phyloP scores from a whole-genome alignment of 2,113 vertebrate species.

The Takifugu flavidus region DNA sequence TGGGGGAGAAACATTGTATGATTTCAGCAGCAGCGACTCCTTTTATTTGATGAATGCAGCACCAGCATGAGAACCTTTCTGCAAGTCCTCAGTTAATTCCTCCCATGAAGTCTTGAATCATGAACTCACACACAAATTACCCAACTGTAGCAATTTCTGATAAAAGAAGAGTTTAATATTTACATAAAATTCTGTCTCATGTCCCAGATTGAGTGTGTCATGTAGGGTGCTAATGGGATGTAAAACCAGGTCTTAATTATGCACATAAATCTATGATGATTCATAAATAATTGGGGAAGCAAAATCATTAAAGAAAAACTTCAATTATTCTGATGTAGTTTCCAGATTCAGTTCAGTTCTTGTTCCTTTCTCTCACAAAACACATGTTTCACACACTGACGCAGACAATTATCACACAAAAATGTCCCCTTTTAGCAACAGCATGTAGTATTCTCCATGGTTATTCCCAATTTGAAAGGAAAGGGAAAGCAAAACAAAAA shows the following conservation, averaged over 20 bases:
- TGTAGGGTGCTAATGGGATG: not conserved
- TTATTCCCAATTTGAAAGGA: constrained; percentile 33
- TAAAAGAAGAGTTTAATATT: too few relatives aligned
- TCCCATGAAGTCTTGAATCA: constrained; percentile 11
- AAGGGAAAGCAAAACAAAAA: constrained; percentile 11
- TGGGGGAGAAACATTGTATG: too few relatives aligned
- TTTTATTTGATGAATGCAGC: not conserved
- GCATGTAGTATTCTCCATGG: constrained; percentile 21
- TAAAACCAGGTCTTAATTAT: not conserved
- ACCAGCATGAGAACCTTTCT: not conserved
- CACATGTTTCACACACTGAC: too few relatives aligned
- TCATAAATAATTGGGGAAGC: too few relatives aligned
- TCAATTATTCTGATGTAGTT: too few relatives aligned
- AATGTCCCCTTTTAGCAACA: constrained; percentile 27
- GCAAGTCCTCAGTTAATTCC: constrained; percentile 10
- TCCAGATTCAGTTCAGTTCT: too few relatives aligned
- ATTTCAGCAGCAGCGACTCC: too few relatives aligned
- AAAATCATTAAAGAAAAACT: too few relatives aligned
- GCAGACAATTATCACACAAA: constrained; percentile 11
- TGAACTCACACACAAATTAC: constrained; percentile 13
- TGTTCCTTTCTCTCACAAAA: too few relatives aligned
- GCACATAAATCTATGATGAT: too few relatives aligned
- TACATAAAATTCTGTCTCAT: not conserved
- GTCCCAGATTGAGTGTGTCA: not conserved
- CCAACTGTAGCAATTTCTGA: not conserved